Conservation (phyloP, 1,140 invertebrate species). For the Vanessa atalanta region DNA sequence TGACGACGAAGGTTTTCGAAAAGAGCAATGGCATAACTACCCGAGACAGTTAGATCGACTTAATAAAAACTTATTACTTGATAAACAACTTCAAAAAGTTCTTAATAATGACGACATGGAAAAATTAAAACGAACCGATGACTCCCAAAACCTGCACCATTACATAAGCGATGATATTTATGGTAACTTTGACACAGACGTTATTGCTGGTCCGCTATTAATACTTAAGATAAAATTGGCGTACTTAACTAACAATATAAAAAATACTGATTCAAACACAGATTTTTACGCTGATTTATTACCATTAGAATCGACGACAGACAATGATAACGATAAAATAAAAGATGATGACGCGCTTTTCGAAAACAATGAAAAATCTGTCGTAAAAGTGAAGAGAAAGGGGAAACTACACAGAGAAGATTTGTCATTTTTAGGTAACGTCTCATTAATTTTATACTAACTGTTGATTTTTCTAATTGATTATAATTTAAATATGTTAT, state of each 20-base stretch:
- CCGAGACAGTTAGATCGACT: constrained; percentile 70
- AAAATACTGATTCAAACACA: constrained; percentile 40
- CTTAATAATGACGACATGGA: constrained; percentile 28
- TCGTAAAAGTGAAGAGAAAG: constrained; percentile 55
- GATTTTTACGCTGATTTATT: constrained; percentile 40
- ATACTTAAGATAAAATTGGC: constrained; percentile 69
- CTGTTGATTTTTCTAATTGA: too few species aligned
- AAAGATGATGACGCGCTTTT: constrained; percentile 44
- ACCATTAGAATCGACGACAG: constrained; percentile 39
- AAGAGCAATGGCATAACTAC: constrained; percentile 75
- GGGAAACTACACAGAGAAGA: constrained; percentile 32
- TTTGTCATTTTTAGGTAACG: constrained; percentile 42
- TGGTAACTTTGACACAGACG: constrained; percentile 28
- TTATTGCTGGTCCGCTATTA: constrained; percentile 59
- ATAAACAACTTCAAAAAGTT: constrained; percentile 36
- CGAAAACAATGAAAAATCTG: constrained; percentile 46
- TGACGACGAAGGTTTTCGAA: constrained; percentile 59
- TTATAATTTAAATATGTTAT: too few species aligned
- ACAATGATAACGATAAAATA: constrained; percentile 36
- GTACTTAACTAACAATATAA: constrained; percentile 56
- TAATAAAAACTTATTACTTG: constrained; percentile 49
- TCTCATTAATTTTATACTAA: background rate
- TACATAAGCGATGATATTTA: constrained; percentile 29
- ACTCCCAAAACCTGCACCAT: constrained; percentile 33
- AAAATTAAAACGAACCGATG: constrained; percentile 31